Evolutionary conservation across 2,113 vertebrate genomes (phyloP).

Genomic region (Etheostoma spectabile): DNA sequence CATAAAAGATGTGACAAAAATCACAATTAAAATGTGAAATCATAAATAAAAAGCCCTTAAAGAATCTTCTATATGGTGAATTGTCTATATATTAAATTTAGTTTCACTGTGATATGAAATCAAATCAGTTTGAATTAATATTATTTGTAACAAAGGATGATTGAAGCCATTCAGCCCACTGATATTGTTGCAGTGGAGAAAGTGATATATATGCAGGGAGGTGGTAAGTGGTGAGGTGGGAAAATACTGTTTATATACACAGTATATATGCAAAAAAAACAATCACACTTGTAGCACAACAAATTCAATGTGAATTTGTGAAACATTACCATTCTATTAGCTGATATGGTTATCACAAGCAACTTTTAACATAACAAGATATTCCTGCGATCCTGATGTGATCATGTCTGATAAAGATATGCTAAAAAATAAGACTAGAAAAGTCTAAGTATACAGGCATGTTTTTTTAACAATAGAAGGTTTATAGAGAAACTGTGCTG

Average conservation of each 20-base stretch:
- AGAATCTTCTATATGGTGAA: neutral
- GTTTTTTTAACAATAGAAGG: slow-evolving; percentile 15
- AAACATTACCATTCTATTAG: slow-evolving; percentile 22
- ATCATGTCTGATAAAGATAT: slow-evolving; percentile 33
- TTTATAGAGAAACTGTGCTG: slow-evolving; percentile 15
- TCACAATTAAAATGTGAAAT: neutral
- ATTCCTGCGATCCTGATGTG: slow-evolving; percentile 16
- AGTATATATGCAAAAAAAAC: neutral
- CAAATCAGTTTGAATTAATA: neutral
- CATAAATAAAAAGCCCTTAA: neutral
- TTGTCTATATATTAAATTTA: neutral
- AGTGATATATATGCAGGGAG: slow-evolving; percentile 16
- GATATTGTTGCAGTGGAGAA: slow-evolving; percentile 6
- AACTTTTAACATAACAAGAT: slow-evolving; percentile 27
- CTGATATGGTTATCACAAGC: slow-evolving; percentile 16
- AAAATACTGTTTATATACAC: neutral
- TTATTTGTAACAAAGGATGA: neutral
- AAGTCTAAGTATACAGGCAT: neutral
- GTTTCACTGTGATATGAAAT: neutral
- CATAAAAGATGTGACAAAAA: neutral
- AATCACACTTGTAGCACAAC: slow-evolving; percentile 9
- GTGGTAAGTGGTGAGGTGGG: slow-evolving; percentile 11
- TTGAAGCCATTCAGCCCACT: slow-evolving; percentile 22
- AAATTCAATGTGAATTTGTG: slow-evolving; percentile 28
- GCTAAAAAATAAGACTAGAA: slow-evolving; percentile 33